These are phyloP conservation scores for Holacanthus passer DNA, from an alignment of 2,113 vertebrate genomes.

Conservation along the genomic window DNA sequence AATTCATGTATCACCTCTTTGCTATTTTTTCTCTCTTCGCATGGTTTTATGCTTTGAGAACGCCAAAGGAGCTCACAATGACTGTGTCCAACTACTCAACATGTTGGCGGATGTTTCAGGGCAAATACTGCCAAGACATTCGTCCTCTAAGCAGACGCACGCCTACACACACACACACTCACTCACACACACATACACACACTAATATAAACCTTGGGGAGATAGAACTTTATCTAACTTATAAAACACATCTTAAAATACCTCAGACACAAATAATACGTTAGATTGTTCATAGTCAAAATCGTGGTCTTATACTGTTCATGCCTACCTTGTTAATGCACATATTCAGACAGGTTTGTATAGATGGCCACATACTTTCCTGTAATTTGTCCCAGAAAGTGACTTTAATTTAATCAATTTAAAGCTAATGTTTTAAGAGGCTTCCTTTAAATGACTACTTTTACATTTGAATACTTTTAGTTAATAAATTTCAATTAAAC, in stretches of 20 bases:
- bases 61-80: neutral
- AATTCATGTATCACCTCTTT: neutral
- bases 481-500: too few species aligned
- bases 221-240: constrained; percentile 18
- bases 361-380: neutral
- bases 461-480: too few species aligned
- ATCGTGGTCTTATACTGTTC: too few species aligned
- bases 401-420: neutral
- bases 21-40: neutral
- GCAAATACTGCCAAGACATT: constrained; percentile 52
- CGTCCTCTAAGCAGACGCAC: constrained; percentile 36
- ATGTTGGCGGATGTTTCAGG: constrained; percentile 48
- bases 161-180: constrained; percentile 11
- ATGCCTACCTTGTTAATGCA: too few species aligned
- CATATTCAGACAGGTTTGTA: neutral
- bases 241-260: constrained; percentile 35
- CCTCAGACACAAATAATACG: constrained; percentile 18
- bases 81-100: constrained; percentile 48
- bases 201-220: neutral
- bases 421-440: neutral
- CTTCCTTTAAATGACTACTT: too few species aligned
- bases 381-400: neutral
- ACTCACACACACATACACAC: constrained; percentile 6
- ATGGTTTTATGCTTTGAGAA: constrained; percentile 14
- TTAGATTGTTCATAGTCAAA: too few species aligned